Percentiles rank a stretch among this genome's conserved stretches.
phyloP scores from a whole-genome alignment of 1,140 invertebrate species.

The Drosophila busckii region DNA sequence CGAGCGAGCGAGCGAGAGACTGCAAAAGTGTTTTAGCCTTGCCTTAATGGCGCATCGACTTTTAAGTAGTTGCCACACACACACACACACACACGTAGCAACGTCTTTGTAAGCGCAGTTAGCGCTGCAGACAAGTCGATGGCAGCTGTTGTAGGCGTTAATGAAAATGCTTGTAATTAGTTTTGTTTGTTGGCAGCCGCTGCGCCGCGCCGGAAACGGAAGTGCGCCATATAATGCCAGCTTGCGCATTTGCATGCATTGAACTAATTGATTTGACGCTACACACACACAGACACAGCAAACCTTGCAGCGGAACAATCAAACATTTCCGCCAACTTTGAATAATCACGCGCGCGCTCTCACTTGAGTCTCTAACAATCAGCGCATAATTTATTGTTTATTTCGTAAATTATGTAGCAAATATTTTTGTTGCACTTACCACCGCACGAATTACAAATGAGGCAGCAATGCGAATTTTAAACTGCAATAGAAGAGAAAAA shows the following conservation, averaged over 20 bases:
- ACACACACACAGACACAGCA: background rate
- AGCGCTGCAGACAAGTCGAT: slow-evolving; percentile 6
- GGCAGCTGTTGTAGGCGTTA: slow-evolving; percentile 69
- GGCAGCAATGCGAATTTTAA: no score
- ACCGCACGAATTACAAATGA: no score
- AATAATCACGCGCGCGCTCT: no score
- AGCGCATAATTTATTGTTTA: no score
- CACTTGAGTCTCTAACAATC: no score
- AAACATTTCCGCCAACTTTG: no score
- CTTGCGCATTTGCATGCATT: slow-evolving; percentile 60
- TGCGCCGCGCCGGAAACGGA: slow-evolving; percentile 41
- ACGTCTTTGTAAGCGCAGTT: background rate
- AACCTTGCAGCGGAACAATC: no score
- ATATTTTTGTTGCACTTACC: no score
- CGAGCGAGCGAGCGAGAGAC: slow-evolving; percentile 37
- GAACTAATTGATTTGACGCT: slow-evolving; percentile 66
- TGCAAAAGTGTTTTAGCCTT: slow-evolving; percentile 70
- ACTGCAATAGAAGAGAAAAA: no score
- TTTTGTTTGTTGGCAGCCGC: slow-evolving; percentile 66
- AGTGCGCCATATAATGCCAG: slow-evolving; percentile 60
- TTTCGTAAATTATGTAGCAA: no score
- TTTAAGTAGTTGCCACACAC: slow-evolving; percentile 57
- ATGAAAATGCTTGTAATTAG: slow-evolving; percentile 76
- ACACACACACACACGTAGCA: slow-evolving; percentile 6
- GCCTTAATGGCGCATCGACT: slow-evolving; percentile 58